Evolutionary conservation across 64 coral and sea anemone genomes (phyloP), one percentile per base, ranked within the genome.

Genomic region (Acropora tenuis): DNA sequence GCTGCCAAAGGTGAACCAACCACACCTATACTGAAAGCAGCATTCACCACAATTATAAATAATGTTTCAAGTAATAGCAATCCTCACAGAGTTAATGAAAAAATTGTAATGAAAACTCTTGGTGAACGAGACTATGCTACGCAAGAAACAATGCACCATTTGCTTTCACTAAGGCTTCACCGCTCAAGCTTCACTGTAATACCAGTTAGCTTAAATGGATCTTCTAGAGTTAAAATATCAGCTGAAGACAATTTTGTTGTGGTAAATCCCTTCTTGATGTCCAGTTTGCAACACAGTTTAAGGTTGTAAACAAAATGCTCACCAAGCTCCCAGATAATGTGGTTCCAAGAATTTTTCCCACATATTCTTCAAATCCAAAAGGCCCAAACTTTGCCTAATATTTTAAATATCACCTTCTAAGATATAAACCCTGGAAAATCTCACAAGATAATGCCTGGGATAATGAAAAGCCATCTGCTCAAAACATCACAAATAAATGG

Each of bases 381-480:
- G 85, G 85, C 18, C 85, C 85, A 63, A 63, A 63, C 63, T 88
- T 88, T 75, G 4, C 72, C 7, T 44, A 52, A 30, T 88, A 75
- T 59, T 88, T 69, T 77, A 76, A 88, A 65, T 76, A 88, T 43
- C 86, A 88, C 7, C 50, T 88, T 20, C n/a, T 88, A 50, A 76
- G 86, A 73, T 88, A 88, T 43, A 88, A 88, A 61, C 44, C 63
- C 13, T 88, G 89, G 89, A 83, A 73, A 80, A 82, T 30, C 73
- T 69, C n/a, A 41, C 30, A 90, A 43, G 19, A 52, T 49, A 90
- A 80, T 90, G 89, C 78, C 61, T 90, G 89, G 89, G 78, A 90
- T 83, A 46, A 83, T 59, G 63, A 83, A 73, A 79, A 90, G 41
- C 78, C 65, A 90, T 71, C 89, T 10, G 66, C 48, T 50, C 78